These are phyloP conservation scores for Pluvialis apricaria DNA, from an alignment of 2,113 vertebrate genomes.

Conservation along the genomic window DNA sequence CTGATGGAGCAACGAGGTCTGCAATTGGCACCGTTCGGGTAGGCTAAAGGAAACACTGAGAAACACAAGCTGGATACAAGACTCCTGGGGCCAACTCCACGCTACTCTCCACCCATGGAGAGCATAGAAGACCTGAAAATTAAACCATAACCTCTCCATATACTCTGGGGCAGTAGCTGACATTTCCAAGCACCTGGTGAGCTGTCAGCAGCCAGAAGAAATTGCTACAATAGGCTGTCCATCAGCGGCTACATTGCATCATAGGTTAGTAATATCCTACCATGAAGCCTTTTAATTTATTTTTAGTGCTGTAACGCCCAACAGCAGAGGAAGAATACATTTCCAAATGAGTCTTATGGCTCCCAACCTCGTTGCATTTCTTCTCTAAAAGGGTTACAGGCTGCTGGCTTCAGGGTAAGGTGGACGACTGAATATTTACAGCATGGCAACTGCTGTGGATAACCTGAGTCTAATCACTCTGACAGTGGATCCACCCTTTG, in stretches of 20 bases:
- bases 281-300: conserved; percentile 44
- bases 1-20: neutral
- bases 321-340: neutral
- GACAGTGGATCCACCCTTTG: neutral
- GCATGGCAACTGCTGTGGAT: neutral
- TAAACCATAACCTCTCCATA: neutral
- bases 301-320: conserved; percentile 46
- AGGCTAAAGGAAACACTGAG: neutral
- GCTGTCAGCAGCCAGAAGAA: conserved; percentile 6
- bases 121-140: neutral
- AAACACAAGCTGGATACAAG: neutral
- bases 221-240: neutral
- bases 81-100: neutral
- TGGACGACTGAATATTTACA: neutral
- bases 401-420: neutral
- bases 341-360: conserved; percentile 34
- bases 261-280: conserved; percentile 9
- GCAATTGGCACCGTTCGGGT: neutral
- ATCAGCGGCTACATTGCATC: conserved; percentile 37
- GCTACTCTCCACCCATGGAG: neutral
- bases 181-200: conserved; percentile 47
- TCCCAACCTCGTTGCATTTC: neutral
- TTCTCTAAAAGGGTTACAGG: conserved; percentile 10
- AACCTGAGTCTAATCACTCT: neutral
- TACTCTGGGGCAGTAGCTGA: neutral